phyloP scores from a whole-genome alignment of 2,113 vertebrate species.

The Entelurus aequoreus region DNA sequence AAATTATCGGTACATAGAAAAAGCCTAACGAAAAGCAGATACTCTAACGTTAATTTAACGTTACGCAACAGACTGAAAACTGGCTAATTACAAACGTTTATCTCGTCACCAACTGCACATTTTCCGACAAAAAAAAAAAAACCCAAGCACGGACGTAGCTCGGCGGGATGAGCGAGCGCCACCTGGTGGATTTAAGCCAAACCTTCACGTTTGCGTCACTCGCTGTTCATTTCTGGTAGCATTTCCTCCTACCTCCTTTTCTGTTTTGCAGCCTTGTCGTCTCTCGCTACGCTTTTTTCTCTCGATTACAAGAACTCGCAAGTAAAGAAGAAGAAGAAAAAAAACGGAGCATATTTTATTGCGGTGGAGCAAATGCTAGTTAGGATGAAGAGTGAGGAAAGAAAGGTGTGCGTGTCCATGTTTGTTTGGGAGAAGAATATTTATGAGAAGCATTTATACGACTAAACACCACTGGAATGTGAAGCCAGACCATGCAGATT shows the following conservation, averaged over 20 bases:
- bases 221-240: constrained; percentile 68
- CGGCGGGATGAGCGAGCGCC: constrained; percentile 6
- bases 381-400: constrained; percentile 27
- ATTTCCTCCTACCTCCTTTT: constrained; percentile 76
- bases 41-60: too few species aligned
- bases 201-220: constrained; percentile 50
- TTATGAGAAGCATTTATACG: constrained; percentile 74
- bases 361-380: constrained; percentile 70
- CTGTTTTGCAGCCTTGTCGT: constrained; percentile 67
- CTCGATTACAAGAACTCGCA: constrained; percentile 31
- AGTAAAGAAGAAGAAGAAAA: background rate
- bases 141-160: background rate
- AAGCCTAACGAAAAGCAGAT: too few species aligned
- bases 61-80: too few species aligned
- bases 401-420: constrained; percentile 63
- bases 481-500: constrained; percentile 74
- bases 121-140: too few species aligned
- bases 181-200: constrained; percentile 43
- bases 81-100: constrained; percentile 17
- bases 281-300: constrained; percentile 53
- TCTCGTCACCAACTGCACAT: too few species aligned
- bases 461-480: constrained; percentile 79
- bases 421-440: constrained; percentile 64
- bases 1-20: too few species aligned
- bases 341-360: constrained; percentile 43